Evolutionary conservation across 2,113 vertebrate species (phyloP).

Genomic region (Mastomys coucha): DNA sequence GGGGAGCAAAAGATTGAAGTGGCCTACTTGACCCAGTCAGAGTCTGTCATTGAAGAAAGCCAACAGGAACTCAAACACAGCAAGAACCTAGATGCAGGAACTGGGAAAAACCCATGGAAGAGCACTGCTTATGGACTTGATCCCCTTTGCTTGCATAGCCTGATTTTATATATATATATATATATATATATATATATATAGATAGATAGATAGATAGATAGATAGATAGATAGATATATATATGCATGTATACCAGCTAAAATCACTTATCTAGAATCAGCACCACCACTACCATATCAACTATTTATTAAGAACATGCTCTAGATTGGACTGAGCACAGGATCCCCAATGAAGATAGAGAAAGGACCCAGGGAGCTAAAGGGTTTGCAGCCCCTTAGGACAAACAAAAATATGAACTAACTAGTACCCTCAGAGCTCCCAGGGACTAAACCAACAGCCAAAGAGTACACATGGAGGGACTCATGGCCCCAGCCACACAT

Average conservation of each 20-base stretch:
- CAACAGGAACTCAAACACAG: background rate
- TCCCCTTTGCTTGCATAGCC: background rate
- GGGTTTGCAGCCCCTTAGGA: too few relatives aligned
- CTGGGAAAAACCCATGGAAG: background rate
- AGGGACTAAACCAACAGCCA: too few relatives aligned
- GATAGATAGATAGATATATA: too few relatives aligned
- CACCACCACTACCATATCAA: background rate
- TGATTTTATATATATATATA: background rate
- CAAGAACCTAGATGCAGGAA: background rate
- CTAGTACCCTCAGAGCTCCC: too few relatives aligned
- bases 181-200: too few relatives aligned
- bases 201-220: too few relatives aligned
- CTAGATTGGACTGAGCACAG: too few relatives aligned
- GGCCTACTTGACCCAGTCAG: background rate
- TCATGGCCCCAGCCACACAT: too few relatives aligned
- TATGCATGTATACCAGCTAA: background rate
- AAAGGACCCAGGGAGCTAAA: too few relatives aligned
- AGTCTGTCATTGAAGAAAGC: background rate
- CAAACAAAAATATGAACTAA: too few relatives aligned
- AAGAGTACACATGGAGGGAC: too few relatives aligned
- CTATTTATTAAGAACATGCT: background rate
- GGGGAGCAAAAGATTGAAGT: background rate
- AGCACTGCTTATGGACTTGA: background rate
- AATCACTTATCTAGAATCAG: background rate
- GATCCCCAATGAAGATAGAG: too few relatives aligned